Base-by-base conservation (phyloP, 2,113 vertebrate species). In the Lathamus discolor region DNA sequence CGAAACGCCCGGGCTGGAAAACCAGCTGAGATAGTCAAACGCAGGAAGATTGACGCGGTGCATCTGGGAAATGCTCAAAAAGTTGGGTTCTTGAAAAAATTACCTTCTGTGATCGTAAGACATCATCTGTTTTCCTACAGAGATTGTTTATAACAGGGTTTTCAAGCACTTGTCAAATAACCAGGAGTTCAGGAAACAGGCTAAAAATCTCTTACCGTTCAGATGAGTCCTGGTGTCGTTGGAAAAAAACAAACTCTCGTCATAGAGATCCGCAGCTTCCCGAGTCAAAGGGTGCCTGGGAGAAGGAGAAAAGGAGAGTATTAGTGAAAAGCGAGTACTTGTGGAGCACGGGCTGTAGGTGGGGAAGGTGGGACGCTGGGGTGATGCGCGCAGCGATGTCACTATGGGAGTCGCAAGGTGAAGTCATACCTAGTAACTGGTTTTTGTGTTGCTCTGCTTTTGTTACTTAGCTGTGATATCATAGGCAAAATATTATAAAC, bases 401-500 rank as follows among this genome's bases (percentile, higher is more conserved):
- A 61, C 90, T 93, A 80, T 79, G 68, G 97, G 97, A 97, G 95
- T 48, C 33, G 83, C 72, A 66, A 98, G 97, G 98, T 98, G 98
- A 98, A 98, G 98, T 98, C 98, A 97, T 98, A 97, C 97, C 98
- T 98, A 96, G 97, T 96, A 96, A 98, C 97, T 96, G 96, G 35
- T 90, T 91, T 96, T 92, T 73, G 75, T 95, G 96, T 97, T 97
- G 95, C 97, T 96, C 83, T 92, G 97, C 96, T 97, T 97, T 97
- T 97, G 92, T 98, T 97, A 97, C 98, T 95, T 93, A 97, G 98
- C 98, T 98, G 98, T 99, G 99, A 99, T 98, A 98, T 98, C 98
- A 98, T 97, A 97, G 97, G 97, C 98, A 98, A 98, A 98, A 98
- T 98, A 98, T 98, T 98, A 98, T 99, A 98, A 99, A 98, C 98